Conservation (phyloP, 2,797 vertebrate genomes). For the Gephyroberyx darwinii region DNA sequence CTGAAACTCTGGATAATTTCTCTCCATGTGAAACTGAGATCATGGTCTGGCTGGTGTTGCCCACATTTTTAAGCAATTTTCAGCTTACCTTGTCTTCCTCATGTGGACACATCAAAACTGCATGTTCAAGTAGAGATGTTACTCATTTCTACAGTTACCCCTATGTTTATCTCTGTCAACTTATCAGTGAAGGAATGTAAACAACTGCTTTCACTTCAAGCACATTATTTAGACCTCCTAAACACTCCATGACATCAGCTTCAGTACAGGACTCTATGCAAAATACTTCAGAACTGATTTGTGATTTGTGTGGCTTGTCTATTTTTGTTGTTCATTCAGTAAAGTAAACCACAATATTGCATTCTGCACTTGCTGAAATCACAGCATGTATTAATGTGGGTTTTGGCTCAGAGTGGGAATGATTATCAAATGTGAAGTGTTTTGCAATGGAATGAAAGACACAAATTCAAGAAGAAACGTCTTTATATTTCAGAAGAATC, state of each 20-base stretch:
- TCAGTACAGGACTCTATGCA: background rate
- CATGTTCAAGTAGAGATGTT: too few relatives aligned
- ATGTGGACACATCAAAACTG: background rate
- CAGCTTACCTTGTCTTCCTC: slow-evolving; percentile 20
- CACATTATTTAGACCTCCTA: background rate
- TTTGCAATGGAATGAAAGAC: slow-evolving; percentile 50
- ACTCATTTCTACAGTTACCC: too few relatives aligned
- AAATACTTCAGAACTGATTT: background rate
- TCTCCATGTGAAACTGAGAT: background rate
- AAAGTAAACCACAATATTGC: too few relatives aligned
- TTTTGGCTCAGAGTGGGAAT: background rate
- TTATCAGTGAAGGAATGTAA: too few relatives aligned
- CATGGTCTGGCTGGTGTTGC: background rate
- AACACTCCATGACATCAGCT: background rate
- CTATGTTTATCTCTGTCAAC: too few relatives aligned
- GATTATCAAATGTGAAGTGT: slow-evolving; percentile 9
- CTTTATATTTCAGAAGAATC: slow-evolving; percentile 82
- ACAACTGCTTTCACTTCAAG: too few relatives aligned
- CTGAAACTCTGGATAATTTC: too few relatives aligned
- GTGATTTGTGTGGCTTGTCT: background rate
- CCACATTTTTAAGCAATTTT: background rate
- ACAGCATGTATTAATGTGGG: background rate
- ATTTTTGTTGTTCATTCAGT: too few relatives aligned
- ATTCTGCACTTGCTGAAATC: background rate
- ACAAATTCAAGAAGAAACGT: slow-evolving; percentile 76